Evolutionary conservation across 1,140 invertebrate species (phyloP).

Genomic region (Drosophila asahinai): DNA sequence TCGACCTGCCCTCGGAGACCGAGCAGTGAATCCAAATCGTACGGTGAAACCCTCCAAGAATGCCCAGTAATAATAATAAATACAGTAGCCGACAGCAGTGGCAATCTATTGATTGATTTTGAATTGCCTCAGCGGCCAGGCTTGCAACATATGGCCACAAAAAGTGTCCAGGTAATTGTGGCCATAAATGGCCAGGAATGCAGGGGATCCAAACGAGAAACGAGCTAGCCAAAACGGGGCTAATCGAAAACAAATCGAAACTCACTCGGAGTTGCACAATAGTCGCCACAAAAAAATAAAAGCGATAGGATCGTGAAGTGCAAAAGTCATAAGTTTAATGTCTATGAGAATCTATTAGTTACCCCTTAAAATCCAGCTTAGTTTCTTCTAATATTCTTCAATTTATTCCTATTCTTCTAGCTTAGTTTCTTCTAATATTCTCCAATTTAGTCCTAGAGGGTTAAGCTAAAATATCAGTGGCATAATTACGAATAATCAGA

Average conservation of each 20-base stretch:
- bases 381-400: neutral
- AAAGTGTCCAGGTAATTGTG: slow-evolving; percentile 12
- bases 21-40: slow-evolving; percentile 10
- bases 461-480: too few relatives aligned
- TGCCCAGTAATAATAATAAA: neutral
- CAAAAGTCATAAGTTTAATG: too few relatives aligned
- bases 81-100: neutral
- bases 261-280: slow-evolving; percentile 13
- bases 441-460: neutral
- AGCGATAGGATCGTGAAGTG: too few relatives aligned
- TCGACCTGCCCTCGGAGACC: slow-evolving; percentile 16
- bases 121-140: neutral
- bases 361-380: neutral
- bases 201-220: slow-evolving; percentile 27
- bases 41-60: neutral
- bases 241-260: slow-evolving; percentile 13
- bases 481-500: neutral
- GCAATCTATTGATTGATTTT: slow-evolving; percentile 11
- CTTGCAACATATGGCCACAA: slow-evolving; percentile 8
- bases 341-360: neutral
- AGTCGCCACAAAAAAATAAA: neutral
- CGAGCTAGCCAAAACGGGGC: slow-evolving; percentile 25
- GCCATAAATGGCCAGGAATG: slow-evolving; percentile 42
- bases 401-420: neutral
- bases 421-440: neutral